Conservation (phyloP, 2,113 vertebrate genomes). For the Xerus inauris region DNA sequence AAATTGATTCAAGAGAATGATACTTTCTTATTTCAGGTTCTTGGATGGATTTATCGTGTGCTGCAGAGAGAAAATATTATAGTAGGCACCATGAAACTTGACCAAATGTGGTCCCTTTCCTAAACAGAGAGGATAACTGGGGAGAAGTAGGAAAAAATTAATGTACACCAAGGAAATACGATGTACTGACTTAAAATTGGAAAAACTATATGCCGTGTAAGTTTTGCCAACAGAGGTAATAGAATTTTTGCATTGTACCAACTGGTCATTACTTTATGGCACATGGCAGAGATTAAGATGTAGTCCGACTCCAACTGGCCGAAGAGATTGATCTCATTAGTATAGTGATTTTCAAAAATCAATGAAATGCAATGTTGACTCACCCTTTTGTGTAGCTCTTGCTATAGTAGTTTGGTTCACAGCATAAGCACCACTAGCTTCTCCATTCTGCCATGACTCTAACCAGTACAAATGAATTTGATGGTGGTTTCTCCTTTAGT, state of each 20-base stretch:
- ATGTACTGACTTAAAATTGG: not conserved
- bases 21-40: not conserved
- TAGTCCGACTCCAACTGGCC: not conserved
- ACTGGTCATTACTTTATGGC: not conserved
- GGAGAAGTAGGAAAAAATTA: not conserved
- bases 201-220: not conserved
- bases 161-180: not conserved
- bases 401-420: not conserved
- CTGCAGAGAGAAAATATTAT: not conserved
- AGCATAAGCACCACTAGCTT: not conserved
- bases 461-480: not conserved
- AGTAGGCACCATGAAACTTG: not conserved
- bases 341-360: not conserved
- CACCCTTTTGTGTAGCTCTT: not conserved
- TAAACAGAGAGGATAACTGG: not conserved
- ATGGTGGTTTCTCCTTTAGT: accelerated
- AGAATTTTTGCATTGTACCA: not conserved
- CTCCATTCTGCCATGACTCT: not conserved
- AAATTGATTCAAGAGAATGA: conserved; percentile 9
- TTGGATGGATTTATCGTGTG: not conserved
- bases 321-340: not conserved
- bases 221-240: not conserved
- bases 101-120: not conserved
- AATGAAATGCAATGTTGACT: accelerated
- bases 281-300: no score